Percentiles rank a stretch among this genome's conserved stretches.
Conservation (phyloP, 2,888 invertebrate genomes). For the Yponomeuta malinellus region DNA sequence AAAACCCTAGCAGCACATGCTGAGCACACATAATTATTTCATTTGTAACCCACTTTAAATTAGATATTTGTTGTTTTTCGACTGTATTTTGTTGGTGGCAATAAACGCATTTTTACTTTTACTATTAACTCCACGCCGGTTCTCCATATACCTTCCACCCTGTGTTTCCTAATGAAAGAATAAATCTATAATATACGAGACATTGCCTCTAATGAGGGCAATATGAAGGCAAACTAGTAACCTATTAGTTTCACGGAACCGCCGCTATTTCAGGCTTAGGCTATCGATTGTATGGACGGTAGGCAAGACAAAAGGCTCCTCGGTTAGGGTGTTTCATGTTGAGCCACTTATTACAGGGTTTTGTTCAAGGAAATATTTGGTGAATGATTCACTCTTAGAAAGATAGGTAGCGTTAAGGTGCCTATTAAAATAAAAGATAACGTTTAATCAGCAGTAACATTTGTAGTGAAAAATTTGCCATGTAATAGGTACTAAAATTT, state of each 20-base stretch:
- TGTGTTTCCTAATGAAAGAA: neutral
- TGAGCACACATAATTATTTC: too few relatives aligned
- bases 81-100: too few relatives aligned
- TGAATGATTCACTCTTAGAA: neutral
- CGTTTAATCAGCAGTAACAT: too few relatives aligned
- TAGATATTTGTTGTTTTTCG: too few relatives aligned
- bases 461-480: too few relatives aligned
- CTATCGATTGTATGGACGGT: constrained; percentile 23
- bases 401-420: neutral
- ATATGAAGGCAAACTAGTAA: neutral
- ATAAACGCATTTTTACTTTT: too few relatives aligned
- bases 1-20: too few relatives aligned
- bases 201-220: constrained; percentile 11
- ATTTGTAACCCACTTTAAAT: too few relatives aligned
- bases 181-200: neutral
- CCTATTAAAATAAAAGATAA: too few relatives aligned
- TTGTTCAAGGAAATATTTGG: neutral
- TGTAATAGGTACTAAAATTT: too few relatives aligned
- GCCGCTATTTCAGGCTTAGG: constrained; percentile 6
- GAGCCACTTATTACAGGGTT: neutral
- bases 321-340: neutral
- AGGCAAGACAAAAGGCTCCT: neutral
- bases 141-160: too few relatives aligned
- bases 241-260: constrained; percentile 14
- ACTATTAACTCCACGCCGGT: too few relatives aligned